Conservation (phyloP, 2,113 vertebrate genomes). For the Sebastes schlegelii region DNA sequence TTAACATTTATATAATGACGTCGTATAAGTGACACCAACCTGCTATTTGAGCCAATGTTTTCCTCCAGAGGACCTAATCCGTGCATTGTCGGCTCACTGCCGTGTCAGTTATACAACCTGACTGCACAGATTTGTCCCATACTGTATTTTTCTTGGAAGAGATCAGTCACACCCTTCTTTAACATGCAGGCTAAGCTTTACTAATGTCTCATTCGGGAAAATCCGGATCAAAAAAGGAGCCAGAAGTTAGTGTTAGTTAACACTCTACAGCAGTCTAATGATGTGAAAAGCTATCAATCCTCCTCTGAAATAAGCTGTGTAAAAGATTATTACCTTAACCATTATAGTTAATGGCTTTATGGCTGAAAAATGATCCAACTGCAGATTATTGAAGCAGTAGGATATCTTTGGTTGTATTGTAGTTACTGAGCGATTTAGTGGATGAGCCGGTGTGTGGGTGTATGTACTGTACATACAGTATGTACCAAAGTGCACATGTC, state of each 20-base stretch:
- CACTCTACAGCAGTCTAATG: slow-evolving; percentile 59
- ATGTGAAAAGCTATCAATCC: slow-evolving; percentile 66
- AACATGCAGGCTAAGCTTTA: slow-evolving; percentile 54
- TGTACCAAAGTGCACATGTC: background rate
- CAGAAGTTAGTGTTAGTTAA: slow-evolving; percentile 70
- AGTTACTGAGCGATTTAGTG: slow-evolving; percentile 12
- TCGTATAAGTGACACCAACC: slow-evolving; percentile 35
- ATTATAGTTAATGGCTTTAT: slow-evolving; percentile 44
- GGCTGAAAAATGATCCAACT: slow-evolving; percentile 31
- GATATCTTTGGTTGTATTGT: slow-evolving; percentile 20
- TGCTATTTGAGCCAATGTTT: slow-evolving; percentile 53
- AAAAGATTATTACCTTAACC: slow-evolving; percentile 62
- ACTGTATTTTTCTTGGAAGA: slow-evolving; percentile 48
- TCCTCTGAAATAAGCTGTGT: slow-evolving; percentile 53
- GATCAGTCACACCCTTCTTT: slow-evolving; percentile 67
- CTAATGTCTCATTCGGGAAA: slow-evolving; percentile 76
- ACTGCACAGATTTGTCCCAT: slow-evolving; percentile 44
- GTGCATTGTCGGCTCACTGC: slow-evolving; percentile 42
- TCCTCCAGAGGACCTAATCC: slow-evolving; percentile 42
- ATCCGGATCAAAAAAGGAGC: slow-evolving; percentile 66
- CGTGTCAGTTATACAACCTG: slow-evolving; percentile 35
- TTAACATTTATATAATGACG: slow-evolving; percentile 15
- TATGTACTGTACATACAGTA: background rate
- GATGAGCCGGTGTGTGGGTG: background rate
- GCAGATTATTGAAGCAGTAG: slow-evolving; percentile 32